These are phyloP conservation scores for Mythimna albipuncta DNA, from an alignment of 2,888 invertebrate species.

Conservation along the genomic window DNA sequence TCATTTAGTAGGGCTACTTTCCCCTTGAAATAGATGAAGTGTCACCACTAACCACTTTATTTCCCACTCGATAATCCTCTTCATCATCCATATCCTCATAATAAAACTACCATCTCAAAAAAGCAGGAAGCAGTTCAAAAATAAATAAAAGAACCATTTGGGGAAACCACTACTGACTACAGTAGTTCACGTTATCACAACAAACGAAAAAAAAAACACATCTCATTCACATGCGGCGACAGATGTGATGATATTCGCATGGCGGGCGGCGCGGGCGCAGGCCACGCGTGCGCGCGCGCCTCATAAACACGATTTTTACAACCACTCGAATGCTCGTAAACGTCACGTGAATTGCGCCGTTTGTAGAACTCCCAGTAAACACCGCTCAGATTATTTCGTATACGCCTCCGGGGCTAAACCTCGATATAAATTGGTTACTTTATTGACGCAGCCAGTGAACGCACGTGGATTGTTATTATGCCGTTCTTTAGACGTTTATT, in stretches of 20 bases:
- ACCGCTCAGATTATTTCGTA: constrained; percentile 89
- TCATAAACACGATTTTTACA: constrained; percentile 90
- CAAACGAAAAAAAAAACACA: constrained; percentile 65
- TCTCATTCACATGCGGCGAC: constrained; percentile 81
- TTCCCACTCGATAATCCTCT: constrained; percentile 34
- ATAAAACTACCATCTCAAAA: constrained; percentile 22
- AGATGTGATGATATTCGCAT: constrained; percentile 81
- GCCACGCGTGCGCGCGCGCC: constrained; percentile 79
- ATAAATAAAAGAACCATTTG: constrained; percentile 58
- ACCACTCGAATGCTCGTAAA: constrained; percentile 89
- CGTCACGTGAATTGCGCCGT: constrained; percentile 89
- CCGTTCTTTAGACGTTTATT: constrained; percentile 89
- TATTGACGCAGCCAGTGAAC: constrained; percentile 83
- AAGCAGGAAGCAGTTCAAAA: constrained; percentile 48
- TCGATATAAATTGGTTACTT: constrained; percentile 89
- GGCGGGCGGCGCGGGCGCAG: constrained; percentile 73
- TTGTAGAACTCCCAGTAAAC: constrained; percentile 89
- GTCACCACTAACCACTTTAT: constrained; percentile 35
- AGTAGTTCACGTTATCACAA: constrained; percentile 68
- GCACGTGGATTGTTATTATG: constrained; percentile 89
- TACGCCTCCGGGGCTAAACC: constrained; percentile 89
- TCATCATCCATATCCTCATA: constrained; percentile 7
- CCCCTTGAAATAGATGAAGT: constrained; percentile 8
- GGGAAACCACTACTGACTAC: constrained; percentile 55
- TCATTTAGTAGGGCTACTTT: background rate